Base-by-base conservation (phyloP, 2,888 invertebrate genomes). In the Pomacea canaliculata region DNA sequence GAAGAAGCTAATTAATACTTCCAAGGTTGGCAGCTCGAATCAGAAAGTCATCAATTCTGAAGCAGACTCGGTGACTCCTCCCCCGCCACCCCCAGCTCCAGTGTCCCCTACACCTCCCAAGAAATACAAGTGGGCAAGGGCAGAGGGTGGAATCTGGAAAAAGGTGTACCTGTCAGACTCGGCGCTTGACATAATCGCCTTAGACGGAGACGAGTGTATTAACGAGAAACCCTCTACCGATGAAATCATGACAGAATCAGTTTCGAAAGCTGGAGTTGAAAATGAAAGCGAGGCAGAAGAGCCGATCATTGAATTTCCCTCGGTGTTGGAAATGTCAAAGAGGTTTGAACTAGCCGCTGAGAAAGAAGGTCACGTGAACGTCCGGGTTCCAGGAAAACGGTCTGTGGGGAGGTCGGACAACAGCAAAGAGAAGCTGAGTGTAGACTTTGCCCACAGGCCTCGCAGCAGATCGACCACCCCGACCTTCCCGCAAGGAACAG, bases 141-240 rank as follows among this genome's bases (percentile, higher is more conserved):
- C 72, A 5, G 82, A 82, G 10, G 77, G 80, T 8, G 82, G 82
- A 13, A 79, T 82, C 16, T 82, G 82, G 82, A 80, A 78, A 68
- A 82, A 82, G 56, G 60, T 78, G 16, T 82, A 78, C 27, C 73
- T 78, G 19, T 73, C 73, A 0, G 77, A 77, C 16, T 46, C 59
- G 1, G 70, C 37, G 7, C 27, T 59, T 8, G 74, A 69, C 13
- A 19, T 46, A 23, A 65, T 37, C 56, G 48, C 66, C 4, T 27
- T 37, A n/a, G 66, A 70, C 19, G 70, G 13, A 37, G 65, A 71
- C 18, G 76, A 76, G 19, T 59, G 49, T 48, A 37, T 23, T 16
- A 49, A 18, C 27, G 67, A 63, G 10, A 27, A 19, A 9, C 23
- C 67, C 48, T 37, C 60, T 37, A 51, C 19, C 7, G 72, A 69